Conservation (phyloP, 2,113 vertebrate genomes). For the Hypanus sabinus region DNA sequence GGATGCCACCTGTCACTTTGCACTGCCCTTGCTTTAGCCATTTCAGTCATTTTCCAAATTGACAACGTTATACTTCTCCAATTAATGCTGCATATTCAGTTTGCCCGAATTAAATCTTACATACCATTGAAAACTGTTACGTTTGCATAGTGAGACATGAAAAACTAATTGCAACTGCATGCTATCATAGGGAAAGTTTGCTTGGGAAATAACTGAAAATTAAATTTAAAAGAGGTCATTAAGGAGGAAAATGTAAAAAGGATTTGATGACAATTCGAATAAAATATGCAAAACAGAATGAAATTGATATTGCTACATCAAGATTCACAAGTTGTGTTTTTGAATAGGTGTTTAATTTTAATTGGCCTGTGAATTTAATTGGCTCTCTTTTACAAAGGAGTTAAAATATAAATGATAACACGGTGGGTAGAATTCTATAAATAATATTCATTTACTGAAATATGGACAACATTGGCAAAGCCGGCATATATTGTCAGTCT, state of each 20-base stretch:
- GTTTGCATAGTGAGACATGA: not conserved
- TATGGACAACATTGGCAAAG: no score
- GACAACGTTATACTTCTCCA: not conserved
- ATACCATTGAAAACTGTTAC: not conserved
- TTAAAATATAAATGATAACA: not conserved
- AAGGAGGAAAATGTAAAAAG: not conserved
- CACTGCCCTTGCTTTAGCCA: not conserved
- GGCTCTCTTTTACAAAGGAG: not conserved
- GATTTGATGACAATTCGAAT: not conserved
- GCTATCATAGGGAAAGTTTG: not conserved
- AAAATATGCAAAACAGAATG: not conserved
- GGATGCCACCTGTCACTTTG: not conserved
- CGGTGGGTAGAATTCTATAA: not conserved
- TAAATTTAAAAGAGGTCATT: not conserved
- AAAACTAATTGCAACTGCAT: not conserved
- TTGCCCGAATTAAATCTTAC: not conserved
- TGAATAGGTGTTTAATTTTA: not conserved
- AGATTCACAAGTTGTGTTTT: not conserved
- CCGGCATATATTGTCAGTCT: no score
- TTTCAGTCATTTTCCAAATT: not conserved
- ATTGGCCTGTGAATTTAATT: not conserved
- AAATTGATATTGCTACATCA: not conserved
- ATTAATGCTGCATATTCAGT: not conserved
- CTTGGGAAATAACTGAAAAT: not conserved
- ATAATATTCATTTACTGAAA: no score